phyloP scores from a whole-genome alignment of 2,113 vertebrate species.

The Helogale parvula region DNA sequence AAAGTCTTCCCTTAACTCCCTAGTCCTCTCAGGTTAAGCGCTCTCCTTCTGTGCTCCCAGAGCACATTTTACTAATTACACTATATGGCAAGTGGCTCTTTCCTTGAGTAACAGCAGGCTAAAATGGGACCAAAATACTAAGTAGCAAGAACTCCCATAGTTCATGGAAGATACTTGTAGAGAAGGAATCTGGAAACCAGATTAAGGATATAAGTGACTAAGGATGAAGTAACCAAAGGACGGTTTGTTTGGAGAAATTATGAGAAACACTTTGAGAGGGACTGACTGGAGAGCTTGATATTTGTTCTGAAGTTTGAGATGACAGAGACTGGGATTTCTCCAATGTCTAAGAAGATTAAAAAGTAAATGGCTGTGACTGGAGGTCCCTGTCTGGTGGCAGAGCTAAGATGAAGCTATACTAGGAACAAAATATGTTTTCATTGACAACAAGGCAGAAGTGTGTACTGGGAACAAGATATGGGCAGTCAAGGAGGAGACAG shows the following conservation, averaged over 20 bases:
- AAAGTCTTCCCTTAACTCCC: conserved; percentile 9
- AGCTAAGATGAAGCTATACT: neutral
- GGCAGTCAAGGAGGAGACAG: neutral
- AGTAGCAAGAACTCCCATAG: neutral
- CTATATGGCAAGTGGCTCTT: neutral
- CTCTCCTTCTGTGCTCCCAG: conserved; percentile 45
- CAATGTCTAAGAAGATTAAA: conserved; percentile 2
- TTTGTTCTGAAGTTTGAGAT: neutral
- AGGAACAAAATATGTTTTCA: conserved; percentile 44
- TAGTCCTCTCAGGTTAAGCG: conserved; percentile 2
- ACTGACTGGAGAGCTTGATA: neutral
- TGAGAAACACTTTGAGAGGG: neutral
- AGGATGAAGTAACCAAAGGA: neutral
- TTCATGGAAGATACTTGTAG: neutral
- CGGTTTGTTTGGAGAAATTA: neutral
- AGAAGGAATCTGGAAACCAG: neutral
- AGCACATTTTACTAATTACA: conserved; percentile 51
- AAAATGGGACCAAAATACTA: neutral
- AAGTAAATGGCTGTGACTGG: neutral
- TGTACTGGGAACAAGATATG: neutral
- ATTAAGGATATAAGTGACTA: neutral
- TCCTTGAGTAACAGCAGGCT: neutral
- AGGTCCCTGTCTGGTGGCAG: neutral
- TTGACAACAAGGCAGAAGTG: conserved; percentile 14
- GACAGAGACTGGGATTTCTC: neutral